These are phyloP conservation scores for Gymnosoma rotundatum DNA, from an alignment of 2,888 invertebrate genomes.

Conservation along the genomic window DNA sequence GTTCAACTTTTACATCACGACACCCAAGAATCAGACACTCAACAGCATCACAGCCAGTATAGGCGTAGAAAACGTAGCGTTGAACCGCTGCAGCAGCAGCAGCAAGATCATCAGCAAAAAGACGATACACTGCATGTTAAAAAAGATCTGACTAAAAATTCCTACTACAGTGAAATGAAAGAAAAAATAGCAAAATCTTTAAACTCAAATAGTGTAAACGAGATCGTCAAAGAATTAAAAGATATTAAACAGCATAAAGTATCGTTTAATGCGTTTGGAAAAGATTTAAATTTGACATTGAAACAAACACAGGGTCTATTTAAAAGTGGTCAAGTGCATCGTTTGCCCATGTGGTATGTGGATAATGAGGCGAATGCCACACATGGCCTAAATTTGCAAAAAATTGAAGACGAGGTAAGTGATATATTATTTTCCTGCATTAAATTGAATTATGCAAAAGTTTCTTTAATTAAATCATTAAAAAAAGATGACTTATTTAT, in stretches of 20 bases:
- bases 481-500: neutral
- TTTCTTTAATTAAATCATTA: neutral
- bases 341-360: slow-evolving; percentile 90
- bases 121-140: slow-evolving; percentile 80
- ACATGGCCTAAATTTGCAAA: slow-evolving; percentile 90
- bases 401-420: slow-evolving; percentile 84
- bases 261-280: slow-evolving; percentile 91
- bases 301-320: slow-evolving; percentile 90
- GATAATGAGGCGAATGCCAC: slow-evolving; percentile 90
- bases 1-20: slow-evolving; percentile 88
- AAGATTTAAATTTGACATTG: slow-evolving; percentile 88
- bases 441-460: neutral
- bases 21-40: slow-evolving; percentile 73
- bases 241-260: slow-evolving; percentile 84
- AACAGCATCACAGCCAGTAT: slow-evolving; percentile 72
- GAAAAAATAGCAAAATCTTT: slow-evolving; percentile 71
- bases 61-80: slow-evolving; percentile 79
- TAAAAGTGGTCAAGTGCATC: slow-evolving; percentile 84
- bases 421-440: neutral
- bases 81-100: slow-evolving; percentile 74
- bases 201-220: slow-evolving; percentile 62
- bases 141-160: slow-evolving; percentile 82
- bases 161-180: slow-evolving; percentile 81
- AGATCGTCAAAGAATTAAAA: slow-evolving; percentile 65
- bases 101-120: slow-evolving; percentile 78